Percentiles rank a stretch among this genome's conserved stretches.
phyloP scores from a whole-genome alignment of 2,888 invertebrate species.

The Xiphydria camelus region DNA sequence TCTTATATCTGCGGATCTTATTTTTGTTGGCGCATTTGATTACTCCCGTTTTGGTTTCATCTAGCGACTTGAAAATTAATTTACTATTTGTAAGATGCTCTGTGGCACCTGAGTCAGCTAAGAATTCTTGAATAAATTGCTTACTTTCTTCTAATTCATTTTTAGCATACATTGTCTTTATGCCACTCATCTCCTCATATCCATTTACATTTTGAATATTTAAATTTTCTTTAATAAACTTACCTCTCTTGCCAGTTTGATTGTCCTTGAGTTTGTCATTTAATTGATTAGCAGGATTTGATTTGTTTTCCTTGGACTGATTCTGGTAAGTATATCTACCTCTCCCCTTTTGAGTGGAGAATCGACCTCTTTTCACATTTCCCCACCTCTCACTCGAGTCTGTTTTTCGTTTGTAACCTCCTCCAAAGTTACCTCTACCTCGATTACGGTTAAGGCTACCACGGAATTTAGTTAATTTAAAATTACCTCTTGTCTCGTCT shows the following conservation, averaged over 20 bases:
- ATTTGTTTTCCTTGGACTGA: slow-evolving; percentile 17
- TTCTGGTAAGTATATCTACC: too few species aligned
- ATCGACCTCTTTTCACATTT: slow-evolving; percentile 6
- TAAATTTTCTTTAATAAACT: too few species aligned
- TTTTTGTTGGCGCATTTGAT: slow-evolving; percentile 29
- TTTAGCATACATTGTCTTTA: slow-evolving; percentile 1
- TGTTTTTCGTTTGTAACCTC: not conserved
- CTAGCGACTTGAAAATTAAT: slow-evolving; percentile 23
- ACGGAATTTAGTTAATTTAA: slow-evolving; percentile 6
- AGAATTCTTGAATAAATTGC: slow-evolving; percentile 16
- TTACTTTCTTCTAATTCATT: slow-evolving; percentile 1
- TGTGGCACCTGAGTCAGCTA: slow-evolving; percentile 29
- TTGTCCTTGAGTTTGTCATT: not conserved
- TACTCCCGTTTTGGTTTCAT: slow-evolving; percentile 14
- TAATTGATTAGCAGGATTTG: slow-evolving; percentile 1
- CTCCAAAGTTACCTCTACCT: slow-evolving; percentile 11
- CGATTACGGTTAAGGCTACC: slow-evolving; percentile 7
- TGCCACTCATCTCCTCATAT: not conserved
- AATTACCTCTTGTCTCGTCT: not conserved
- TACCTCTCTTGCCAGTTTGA: too few species aligned
- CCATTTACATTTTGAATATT: not conserved
- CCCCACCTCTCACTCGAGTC: slow-evolving; percentile 2
- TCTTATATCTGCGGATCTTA: slow-evolving; percentile 20
- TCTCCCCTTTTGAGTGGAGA: slow-evolving; percentile 19
- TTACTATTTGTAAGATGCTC: slow-evolving; percentile 26